Base-by-base conservation (phyloP, 2,888 invertebrate genomes). In the Andrena fulva region DNA sequence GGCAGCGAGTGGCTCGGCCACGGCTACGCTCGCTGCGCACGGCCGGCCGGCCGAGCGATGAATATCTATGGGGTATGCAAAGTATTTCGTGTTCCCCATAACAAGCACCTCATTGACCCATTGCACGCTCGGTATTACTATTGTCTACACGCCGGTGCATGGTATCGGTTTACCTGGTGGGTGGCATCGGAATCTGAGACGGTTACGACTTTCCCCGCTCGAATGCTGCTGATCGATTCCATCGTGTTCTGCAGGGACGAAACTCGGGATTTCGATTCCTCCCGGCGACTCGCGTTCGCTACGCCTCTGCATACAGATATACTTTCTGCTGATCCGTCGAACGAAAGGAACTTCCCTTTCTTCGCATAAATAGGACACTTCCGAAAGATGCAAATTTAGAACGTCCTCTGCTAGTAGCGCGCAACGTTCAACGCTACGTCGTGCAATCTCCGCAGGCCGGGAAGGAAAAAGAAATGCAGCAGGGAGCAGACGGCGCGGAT, bases 91-190 rank as follows among this genome's bases (percentile, higher is more conserved):
- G 93, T 92, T 92, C 87, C 87, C 91, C 92, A 93, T 93, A 92
- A 93, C 92, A 92, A 93, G 92, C 91, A 92, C 91, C 92, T 93
- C 92, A 92, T 93, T 93, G 93, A 92, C 92, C 92, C 92, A 92
- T 92, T 91, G 91, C 88, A 89, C 87, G 87, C 84, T 73, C 77
- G 84, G 86, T 92, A 91, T 91, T 91, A 91, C 92, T 88, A 90
- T 90, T 91, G 90, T 88, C 85, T 88, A 86, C 87, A 83, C 89
- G 82, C 78, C 88, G 80, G 78, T 88, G 85, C 86, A 86, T 80
- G 85, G 89, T 91, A 92, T 91, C 91, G 91, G 92, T 92, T 91
- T 91, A 86, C 89, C 80, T 80, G 82, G 81, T 90, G 92, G 92
- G 90, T 92, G 91, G 91, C 80, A 89, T 85, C 86, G 87, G 88